Evolutionary conservation across 2,888 invertebrate species (phyloP), one percentile per base, ranked within the genome.

Genomic region (Acleris sparsana): DNA sequence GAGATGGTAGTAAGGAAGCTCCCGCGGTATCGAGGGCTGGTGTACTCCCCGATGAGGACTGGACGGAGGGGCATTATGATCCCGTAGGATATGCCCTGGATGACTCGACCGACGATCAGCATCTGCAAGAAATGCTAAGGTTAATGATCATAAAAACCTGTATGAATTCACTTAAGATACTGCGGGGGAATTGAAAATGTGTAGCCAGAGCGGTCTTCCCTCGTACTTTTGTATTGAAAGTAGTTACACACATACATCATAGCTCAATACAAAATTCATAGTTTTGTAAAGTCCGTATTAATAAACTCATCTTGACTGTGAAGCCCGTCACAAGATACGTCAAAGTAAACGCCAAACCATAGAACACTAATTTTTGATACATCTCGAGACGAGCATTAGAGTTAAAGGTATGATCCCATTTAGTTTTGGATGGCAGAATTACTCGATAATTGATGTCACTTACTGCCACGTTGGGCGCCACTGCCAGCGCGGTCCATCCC

Each of bases 21-120:
- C 1, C 94, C 94, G n/a, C 94, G 85, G 53, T 93, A 82, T 59
- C 81, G 84, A 0, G 92, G 94, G 49, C 88, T 85, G 7, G 85
- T 82, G 18, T 81, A 86, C 74, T 92, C 92, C n/a, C 85, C 86
- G 53, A 88, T 79, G 73, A 84, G 88, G n/a, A 88, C 84, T 1
- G 86, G 76, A 1, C 75, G 74, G 4, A 84, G 70, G 0, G 89
- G 72, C 3, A 86, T 83, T 1, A 86, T 68, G 43, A 93, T 71
- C 0, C 93, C 93, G 9, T 78, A 76, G 65, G 82, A 77, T 66
- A 85, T 62, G 68, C 88, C 88, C 65, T 69, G 69, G n/a, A 71
- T 49, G 7, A 67, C 16, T 18, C 71, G 48, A 0, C 69, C 71
- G 16, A 67, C 25, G 29, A 70, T 60, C 22, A 71, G 49, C 1